Evolutionary conservation across 1,140 invertebrate species (phyloP).

Genomic region (Brachionus manjavacas): DNA sequence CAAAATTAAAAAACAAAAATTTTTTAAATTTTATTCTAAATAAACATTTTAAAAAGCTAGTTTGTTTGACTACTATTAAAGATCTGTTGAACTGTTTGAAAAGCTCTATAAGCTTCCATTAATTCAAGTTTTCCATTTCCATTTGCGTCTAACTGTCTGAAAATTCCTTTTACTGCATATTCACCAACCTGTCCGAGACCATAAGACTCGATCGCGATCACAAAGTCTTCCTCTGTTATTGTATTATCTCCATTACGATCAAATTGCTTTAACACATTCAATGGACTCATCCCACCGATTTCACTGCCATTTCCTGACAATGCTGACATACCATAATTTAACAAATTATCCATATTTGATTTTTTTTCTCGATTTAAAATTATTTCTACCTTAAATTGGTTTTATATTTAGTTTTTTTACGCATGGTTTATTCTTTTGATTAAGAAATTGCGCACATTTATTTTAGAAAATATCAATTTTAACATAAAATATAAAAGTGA

Average conservation of each 20-base stretch:
- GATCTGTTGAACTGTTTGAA: not conserved
- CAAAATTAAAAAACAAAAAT: not conserved
- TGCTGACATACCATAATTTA: not conserved
- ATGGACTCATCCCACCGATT: conserved; percentile 2
- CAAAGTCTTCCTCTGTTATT: conserved; percentile 37
- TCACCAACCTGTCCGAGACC: conserved; percentile 27
- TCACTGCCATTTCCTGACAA: not conserved
- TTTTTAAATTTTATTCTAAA: not conserved
- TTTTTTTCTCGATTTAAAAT: too few species aligned
- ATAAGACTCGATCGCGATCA: not conserved
- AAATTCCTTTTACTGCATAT: not conserved
- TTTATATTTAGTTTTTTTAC: not conserved
- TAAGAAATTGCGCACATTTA: too few species aligned
- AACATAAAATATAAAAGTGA: too few species aligned
- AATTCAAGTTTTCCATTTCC: conserved; percentile 21
- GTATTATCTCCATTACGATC: conserved; percentile 11
- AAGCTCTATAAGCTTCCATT: not conserved
- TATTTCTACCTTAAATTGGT: not conserved
- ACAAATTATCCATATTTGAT: not conserved
- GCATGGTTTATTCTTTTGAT: not conserved
- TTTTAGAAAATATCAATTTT: too few species aligned
- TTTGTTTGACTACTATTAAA: not conserved
- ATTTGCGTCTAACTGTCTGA: conserved; percentile 23
- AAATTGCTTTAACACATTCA: conserved; percentile 36
- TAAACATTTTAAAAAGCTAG: not conserved